These are phyloP conservation scores for Ptychoptera contaminata DNA, from an alignment of 2,888 invertebrate species.

Conservation along the genomic window DNA sequence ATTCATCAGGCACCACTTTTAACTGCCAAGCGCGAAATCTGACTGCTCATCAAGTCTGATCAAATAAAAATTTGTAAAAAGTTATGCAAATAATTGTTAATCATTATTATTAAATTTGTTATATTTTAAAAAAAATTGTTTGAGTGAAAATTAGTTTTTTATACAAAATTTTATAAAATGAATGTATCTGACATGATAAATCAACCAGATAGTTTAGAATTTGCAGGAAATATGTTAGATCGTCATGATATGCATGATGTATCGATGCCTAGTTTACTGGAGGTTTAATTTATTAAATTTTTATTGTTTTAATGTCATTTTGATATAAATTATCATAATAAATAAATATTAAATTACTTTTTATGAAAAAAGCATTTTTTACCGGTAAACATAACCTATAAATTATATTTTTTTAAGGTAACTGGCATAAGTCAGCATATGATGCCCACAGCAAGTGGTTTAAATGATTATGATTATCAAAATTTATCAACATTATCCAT, in stretches of 20 bases:
- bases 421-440: conserved; percentile 49
- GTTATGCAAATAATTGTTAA: no score
- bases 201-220: conserved; percentile 51
- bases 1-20: no score
- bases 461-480: conserved; percentile 84
- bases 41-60: no score
- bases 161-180: conserved; percentile 1
- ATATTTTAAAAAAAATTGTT: no score
- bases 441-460: conserved; percentile 74
- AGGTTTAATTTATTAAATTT: conserved; percentile 16
- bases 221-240: conserved; percentile 67
- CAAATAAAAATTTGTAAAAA: no score
- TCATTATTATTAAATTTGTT: no score
- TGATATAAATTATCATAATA: not conserved
- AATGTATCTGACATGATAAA: conserved; percentile 7
- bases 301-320: no score
- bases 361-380: not conserved
- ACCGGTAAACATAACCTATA: conserved; percentile 3
- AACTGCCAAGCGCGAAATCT: no score
- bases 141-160: no score
- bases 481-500: conserved; percentile 52
- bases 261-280: conserved; percentile 23
- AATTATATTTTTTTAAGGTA: conserved; percentile 27
- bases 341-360: not conserved
- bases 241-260: conserved; percentile 36